A percentile compares a stretch with the other conserved stretches of the same genome.
These are phyloP conservation scores for Caradrina clavipalpis DNA, from an alignment of 2,888 invertebrate genomes.

Conservation along the genomic window DNA sequence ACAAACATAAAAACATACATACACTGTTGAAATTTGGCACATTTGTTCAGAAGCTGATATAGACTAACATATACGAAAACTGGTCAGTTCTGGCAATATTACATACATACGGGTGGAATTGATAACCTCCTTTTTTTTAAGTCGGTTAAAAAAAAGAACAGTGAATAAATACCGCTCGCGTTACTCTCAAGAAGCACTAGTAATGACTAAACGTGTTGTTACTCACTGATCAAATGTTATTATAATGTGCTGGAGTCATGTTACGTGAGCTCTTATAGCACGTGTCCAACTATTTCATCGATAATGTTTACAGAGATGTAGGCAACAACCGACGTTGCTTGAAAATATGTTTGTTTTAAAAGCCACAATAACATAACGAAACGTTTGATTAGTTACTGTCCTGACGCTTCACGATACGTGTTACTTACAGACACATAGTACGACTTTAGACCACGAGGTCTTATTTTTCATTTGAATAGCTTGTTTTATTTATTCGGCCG, in stretches of 20 bases:
- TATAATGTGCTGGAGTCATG: background rate
- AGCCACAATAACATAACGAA: background rate
- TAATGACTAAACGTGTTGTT: too few relatives aligned
- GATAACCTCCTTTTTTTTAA: too few relatives aligned
- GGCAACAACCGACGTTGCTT: too few relatives aligned
- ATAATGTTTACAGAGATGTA: background rate
- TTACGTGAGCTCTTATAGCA: background rate
- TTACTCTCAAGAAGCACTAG: background rate
- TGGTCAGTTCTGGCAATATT: too few relatives aligned
- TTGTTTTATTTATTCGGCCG: background rate
- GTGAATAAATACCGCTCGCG: background rate
- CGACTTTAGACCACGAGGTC: too few relatives aligned
- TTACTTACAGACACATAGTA: background rate
- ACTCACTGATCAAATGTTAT: background rate
- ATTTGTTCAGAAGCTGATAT: too few relatives aligned
- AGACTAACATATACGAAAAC: too few relatives aligned
- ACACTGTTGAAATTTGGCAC: too few relatives aligned
- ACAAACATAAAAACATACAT: too few relatives aligned
- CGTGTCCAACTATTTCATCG: background rate
- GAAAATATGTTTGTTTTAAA: constrained; percentile 3
- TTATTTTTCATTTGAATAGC: too few relatives aligned
- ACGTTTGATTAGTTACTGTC: background rate
- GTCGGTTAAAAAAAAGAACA: too few relatives aligned
- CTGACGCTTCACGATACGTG: background rate
- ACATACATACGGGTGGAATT: too few relatives aligned